Conservation (phyloP, 2,797 vertebrate species). For the Silurus aristotelis region DNA sequence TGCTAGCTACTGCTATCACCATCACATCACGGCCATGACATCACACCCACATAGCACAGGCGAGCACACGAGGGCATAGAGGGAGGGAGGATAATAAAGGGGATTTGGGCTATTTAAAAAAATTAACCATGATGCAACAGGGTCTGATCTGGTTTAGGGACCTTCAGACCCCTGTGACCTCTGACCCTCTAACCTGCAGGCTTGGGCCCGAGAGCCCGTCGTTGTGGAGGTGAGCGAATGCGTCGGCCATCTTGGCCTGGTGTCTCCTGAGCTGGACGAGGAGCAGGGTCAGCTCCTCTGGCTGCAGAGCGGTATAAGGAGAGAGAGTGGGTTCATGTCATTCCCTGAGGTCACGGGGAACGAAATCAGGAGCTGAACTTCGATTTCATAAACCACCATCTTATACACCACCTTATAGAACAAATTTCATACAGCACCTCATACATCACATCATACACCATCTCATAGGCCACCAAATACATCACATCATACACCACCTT, state of each 20-base stretch:
- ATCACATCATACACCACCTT: neutral
- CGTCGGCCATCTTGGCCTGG: constrained; percentile 93
- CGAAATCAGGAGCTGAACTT: constrained; percentile 5
- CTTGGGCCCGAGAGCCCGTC: constrained; percentile 86
- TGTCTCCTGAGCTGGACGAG: constrained; percentile 96
- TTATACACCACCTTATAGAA: neutral
- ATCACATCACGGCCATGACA: constrained; percentile 55
- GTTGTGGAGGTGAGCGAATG: constrained; percentile 88
- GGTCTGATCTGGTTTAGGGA: constrained; percentile 39
- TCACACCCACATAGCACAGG: constrained; percentile 56
- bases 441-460: neutral
- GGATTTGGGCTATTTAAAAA: constrained; percentile 50
- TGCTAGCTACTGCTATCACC: constrained; percentile 59
- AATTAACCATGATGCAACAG: constrained; percentile 67
- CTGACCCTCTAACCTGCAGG: constrained; percentile 88
- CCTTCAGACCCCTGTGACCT: constrained; percentile 43
- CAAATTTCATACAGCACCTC: too few relatives aligned
- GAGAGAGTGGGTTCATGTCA: constrained; percentile 66
- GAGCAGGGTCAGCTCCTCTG: constrained; percentile 96
- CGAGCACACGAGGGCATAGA: constrained; percentile 60
- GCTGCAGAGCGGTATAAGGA: constrained; percentile 83
- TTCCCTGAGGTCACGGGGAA: constrained; percentile 7
- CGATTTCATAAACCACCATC: neutral
- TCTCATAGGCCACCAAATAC: neutral
- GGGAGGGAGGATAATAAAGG: constrained; percentile 34